phyloP scores from a whole-genome alignment of 2,888 invertebrate genomes.

The Scrobipalpa costella region DNA sequence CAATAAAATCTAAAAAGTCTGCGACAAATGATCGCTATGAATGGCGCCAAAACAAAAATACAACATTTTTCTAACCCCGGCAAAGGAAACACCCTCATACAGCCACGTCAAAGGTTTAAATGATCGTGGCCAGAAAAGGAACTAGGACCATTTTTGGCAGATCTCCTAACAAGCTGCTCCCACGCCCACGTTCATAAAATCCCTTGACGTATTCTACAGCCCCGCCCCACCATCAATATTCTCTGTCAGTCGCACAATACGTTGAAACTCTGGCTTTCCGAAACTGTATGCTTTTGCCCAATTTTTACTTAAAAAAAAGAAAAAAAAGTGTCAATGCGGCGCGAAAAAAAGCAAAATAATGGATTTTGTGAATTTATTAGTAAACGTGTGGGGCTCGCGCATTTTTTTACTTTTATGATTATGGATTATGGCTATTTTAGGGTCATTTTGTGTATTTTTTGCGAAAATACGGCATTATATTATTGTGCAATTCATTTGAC shows the following conservation, averaged over 20 bases:
- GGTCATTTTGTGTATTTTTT: not conserved
- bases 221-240: conserved; percentile 29
- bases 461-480: too few relatives aligned
- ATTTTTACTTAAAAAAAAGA: conserved; percentile 6
- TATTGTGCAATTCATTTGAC: not conserved
- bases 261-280: conserved; percentile 15
- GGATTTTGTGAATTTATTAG: conserved; percentile 12
- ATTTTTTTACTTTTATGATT: conserved; percentile 15
- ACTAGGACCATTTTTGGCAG: too few relatives aligned
- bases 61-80: conserved; percentile 27
- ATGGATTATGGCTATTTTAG: conserved; percentile 13
- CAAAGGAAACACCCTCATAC: conserved; percentile 23
- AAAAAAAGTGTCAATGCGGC: conserved; percentile 11
- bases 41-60: conserved; percentile 22
- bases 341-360: conserved; percentile 9
- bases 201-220: too few relatives aligned
- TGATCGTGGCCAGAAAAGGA: too few relatives aligned
- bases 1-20: conserved; percentile 3
- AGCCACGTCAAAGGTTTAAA: too few relatives aligned
- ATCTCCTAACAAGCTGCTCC: too few relatives aligned
- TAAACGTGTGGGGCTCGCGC: conserved; percentile 13
- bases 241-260: conserved; percentile 24
- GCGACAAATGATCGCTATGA: conserved; percentile 11
- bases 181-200: too few relatives aligned
- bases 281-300: conserved; percentile 40